Percentiles rank a stretch among this genome's conserved stretches.
Evolutionary conservation across 2,888 invertebrate genomes (phyloP).

Genomic region (Eumacrocentrus americanus): DNA sequence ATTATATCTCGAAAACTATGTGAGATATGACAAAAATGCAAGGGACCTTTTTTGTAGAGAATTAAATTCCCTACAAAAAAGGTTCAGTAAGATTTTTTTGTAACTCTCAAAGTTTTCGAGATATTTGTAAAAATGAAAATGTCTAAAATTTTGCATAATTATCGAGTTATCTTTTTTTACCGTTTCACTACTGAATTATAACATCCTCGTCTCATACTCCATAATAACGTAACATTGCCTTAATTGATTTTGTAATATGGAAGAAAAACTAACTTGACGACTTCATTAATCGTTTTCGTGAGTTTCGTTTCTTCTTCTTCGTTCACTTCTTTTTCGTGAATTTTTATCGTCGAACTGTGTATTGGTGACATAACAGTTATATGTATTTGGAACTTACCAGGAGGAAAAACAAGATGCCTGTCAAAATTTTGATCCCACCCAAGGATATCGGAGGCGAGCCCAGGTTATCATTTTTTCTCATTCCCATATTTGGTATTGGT

Average conservation of each 20-base stretch:
- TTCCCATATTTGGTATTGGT: conserved; percentile 42
- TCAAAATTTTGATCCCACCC: conserved; percentile 59
- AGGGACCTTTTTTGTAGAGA: too few relatives aligned
- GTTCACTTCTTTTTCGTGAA: neutral
- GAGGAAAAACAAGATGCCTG: conserved; percentile 60
- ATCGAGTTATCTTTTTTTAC: too few relatives aligned
- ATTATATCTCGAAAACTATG: too few relatives aligned
- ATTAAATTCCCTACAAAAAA: too few relatives aligned
- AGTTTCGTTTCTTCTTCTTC: neutral
- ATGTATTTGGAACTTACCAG: conserved; percentile 55
- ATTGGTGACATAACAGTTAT: neutral
- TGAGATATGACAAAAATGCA: too few relatives aligned
- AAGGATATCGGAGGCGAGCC: conserved; percentile 54
- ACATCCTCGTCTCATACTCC: too few relatives aligned
- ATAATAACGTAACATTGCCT: neutral
- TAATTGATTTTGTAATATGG: neutral
- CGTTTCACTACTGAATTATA: too few relatives aligned
- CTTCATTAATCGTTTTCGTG: neutral
- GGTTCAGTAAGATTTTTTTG: too few relatives aligned
- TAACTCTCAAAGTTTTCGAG: too few relatives aligned
- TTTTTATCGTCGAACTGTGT: neutral
- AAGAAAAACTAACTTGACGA: neutral
- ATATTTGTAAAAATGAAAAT: too few relatives aligned
- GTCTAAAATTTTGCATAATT: too few relatives aligned
- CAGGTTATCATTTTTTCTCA: conserved; percentile 54